A percentile compares a stretch with the other conserved stretches of the same genome.
phyloP scores from a whole-genome alignment of 2,888 invertebrate species.

The Sphinx pinastri region DNA sequence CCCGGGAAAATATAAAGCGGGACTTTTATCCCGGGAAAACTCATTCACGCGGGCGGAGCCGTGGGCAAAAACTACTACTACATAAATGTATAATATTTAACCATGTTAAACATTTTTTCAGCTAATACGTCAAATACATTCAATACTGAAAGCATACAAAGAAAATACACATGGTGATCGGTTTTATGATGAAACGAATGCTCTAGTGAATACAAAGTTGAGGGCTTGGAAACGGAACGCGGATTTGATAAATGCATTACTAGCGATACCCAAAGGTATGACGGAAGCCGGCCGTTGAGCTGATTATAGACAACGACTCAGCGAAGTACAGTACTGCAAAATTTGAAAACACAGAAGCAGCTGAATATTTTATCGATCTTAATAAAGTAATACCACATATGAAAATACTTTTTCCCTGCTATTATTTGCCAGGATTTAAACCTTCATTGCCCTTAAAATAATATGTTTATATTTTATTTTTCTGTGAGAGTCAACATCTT shows the following conservation, averaged over 20 bases:
- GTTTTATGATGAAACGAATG: slow-evolving; percentile 52
- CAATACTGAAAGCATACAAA: slow-evolving; percentile 59
- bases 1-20: too few species aligned
- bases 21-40: too few species aligned
- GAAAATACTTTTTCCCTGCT: too few species aligned
- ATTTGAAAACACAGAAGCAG: background rate
- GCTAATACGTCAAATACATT: slow-evolving; percentile 59
- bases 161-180: slow-evolving; percentile 42
- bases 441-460: too few species aligned
- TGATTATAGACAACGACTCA: background rate
- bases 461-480: too few species aligned
- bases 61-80: too few species aligned
- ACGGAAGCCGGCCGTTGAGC: slow-evolving; percentile 87
- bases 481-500: too few species aligned
- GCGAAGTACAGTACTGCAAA: background rate
- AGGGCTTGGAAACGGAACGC: slow-evolving; percentile 86
- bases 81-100: background rate
- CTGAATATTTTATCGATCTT: background rate
- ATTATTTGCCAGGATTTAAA: too few species aligned
- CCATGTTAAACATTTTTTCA: slow-evolving; percentile 43
- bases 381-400: slow-evolving; percentile 15
- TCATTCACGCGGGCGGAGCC: too few species aligned
- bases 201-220: slow-evolving; percentile 58
- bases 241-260: slow-evolving; percentile 89
- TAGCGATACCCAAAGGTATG: slow-evolving; percentile 90